Base-by-base conservation (phyloP, 2,888 invertebrate species). In the Tryphoninae sp. region DNA sequence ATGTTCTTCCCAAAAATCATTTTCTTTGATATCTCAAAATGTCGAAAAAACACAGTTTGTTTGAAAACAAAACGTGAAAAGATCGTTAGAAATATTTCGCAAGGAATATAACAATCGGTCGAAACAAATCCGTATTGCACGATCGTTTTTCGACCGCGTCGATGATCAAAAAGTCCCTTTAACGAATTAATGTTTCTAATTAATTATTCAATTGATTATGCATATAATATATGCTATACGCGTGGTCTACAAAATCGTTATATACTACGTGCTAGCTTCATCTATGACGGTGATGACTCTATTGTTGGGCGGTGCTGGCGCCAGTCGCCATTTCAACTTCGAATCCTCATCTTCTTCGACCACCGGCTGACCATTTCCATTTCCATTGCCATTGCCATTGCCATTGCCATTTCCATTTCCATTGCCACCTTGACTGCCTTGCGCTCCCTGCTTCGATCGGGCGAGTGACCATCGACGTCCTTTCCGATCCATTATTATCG, bases 241-340 rank as follows among this genome's bases (percentile, higher is more conserved):
- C 19, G 58, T 3, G 58, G 53, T 69, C 42, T 68, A 51, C 75
- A 83, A 68, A 76, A 73, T 69, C 23, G 55, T 76, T 53, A 11
- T 19, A 73, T 74, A 82, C 88, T 90, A 93, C 84, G 93, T 91
- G 83, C 93, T 93, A 83, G 95, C 95, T 91, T 96, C 96, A 90
- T 96, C 96, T 91, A 96, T 96, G 91, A 96, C 96, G 86, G 96
- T 96, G 86, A 96, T 96, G 89, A 95, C 94, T 91, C 96, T 93
- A 90, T 94, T 95, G 88, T 93, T 94, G 69, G 94, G 92, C 86
- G 86, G 91, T 61, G 85, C 88, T 82, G 92, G 87, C 84, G 91
- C 86, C 83, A 92, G 85, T 86, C 92, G 87, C 93, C 93, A 92
- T 88, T 93, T 90, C 51, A 85, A 45, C 78, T 87, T 89, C 3